Evolutionary conservation across 37 sponge, comb jelly and placozoan species (phyloP).

Genomic region (Agelas oroides): DNA sequence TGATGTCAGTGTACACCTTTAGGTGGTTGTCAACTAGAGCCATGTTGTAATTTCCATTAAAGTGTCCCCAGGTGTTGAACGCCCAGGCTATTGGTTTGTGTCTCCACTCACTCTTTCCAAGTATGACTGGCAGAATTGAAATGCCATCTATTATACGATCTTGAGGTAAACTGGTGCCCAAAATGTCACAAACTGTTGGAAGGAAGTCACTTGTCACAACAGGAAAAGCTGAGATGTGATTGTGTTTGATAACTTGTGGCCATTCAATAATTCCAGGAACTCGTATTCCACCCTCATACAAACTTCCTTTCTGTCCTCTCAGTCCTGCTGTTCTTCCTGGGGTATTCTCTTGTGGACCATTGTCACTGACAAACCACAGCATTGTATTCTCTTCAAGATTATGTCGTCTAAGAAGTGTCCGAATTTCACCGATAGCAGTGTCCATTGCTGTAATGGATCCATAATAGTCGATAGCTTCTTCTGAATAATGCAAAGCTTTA

Average conservation of each 20-base stretch:
- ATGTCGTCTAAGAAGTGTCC: constrained; percentile 22
- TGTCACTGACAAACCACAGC: constrained; percentile 78
- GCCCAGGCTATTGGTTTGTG: constrained; percentile 27
- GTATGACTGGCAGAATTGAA: constrained; percentile 33
- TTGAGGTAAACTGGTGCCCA: not conserved
- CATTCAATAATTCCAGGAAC: constrained; percentile 78
- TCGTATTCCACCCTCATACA: constrained; percentile 77
- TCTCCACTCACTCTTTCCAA: not conserved
- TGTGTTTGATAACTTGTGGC: constrained; percentile 42
- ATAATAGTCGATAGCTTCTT: constrained; percentile 58
- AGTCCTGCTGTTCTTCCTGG: constrained; percentile 59
- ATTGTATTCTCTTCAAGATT: constrained; percentile 42
- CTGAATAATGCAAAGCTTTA: too few relatives aligned
- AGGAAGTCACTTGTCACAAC: constrained; percentile 64
- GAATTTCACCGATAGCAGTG: constrained; percentile 36
- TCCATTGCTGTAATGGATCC: constrained; percentile 65
- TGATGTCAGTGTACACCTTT: constrained; percentile 41
- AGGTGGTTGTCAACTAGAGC: constrained; percentile 12
- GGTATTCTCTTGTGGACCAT: constrained; percentile 50
- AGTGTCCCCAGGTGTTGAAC: constrained; percentile 48
- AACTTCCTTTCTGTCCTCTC: constrained; percentile 53
- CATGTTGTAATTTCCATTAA: constrained; percentile 21
- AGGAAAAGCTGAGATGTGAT: constrained; percentile 30
- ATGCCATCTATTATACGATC: constrained; percentile 35
- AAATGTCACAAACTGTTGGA: constrained; percentile 59